Percentiles rank a stretch among this genome's conserved stretches.
Conservation (phyloP, 2,888 invertebrate genomes). For the Nemapogon koenigi region DNA sequence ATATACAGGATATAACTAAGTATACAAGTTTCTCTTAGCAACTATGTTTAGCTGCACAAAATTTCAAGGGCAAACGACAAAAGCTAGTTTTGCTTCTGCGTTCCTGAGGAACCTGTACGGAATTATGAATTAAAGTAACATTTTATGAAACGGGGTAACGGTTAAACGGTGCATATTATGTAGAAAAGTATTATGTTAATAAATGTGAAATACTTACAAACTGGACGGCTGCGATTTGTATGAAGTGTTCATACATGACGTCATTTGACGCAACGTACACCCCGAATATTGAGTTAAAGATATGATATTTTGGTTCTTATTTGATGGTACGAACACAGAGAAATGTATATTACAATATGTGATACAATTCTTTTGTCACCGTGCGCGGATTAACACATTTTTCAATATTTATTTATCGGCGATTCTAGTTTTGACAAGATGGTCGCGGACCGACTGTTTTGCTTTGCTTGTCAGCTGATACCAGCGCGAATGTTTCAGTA, state of each 20-base stretch:
- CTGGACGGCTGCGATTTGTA: conserved; percentile 60
- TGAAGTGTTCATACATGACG: conserved; percentile 63
- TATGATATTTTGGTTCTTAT: conserved; percentile 44
- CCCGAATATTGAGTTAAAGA: conserved; percentile 58
- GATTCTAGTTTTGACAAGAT: conserved; percentile 65
- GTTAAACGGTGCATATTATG: background rate
- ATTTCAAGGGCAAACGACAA: conserved; percentile 59
- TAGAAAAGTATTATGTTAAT: conserved; percentile 38
- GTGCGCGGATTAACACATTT: conserved; percentile 57
- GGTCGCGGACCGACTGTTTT: conserved; percentile 68
- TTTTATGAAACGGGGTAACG: conserved; percentile 26
- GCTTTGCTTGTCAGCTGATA: conserved; percentile 69
- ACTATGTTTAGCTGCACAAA: conserved; percentile 60
- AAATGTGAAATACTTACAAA: conserved; percentile 61
- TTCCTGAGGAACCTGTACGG: conserved; percentile 25
- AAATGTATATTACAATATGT: conserved; percentile 50
- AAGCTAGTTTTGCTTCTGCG: conserved; percentile 19
- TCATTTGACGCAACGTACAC: conserved; percentile 63
- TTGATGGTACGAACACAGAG: conserved; percentile 44
- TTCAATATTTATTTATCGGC: conserved; percentile 61
- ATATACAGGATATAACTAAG: no score
- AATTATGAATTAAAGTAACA: conserved; percentile 54
- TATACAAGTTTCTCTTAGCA: conserved; percentile 31
- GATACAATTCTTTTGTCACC: conserved; percentile 50
- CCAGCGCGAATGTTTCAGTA: conserved; percentile 20